Conservation (phyloP, 1,140 invertebrate species). For the Heliconius hermathena region DNA sequence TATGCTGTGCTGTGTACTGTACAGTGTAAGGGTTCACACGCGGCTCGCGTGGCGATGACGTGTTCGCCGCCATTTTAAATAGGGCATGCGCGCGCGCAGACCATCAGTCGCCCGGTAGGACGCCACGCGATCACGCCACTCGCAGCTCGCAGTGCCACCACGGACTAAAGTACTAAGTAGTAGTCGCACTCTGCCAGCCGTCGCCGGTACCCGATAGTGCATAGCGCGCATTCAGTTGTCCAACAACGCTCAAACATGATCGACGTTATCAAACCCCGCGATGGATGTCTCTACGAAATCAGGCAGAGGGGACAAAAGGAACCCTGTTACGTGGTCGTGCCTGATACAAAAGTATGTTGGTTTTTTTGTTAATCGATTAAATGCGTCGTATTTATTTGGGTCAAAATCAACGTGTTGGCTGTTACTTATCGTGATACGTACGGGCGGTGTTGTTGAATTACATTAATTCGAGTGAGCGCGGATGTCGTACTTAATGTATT, state of each 20-base stretch:
- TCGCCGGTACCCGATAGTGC: conserved; percentile 39
- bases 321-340: conserved; percentile 85
- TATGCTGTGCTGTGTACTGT: conserved; percentile 33
- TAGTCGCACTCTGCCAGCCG: conserved; percentile 47
- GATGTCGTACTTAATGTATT: neutral
- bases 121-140: conserved; percentile 48
- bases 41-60: conserved; percentile 71
- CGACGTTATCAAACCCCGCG: conserved; percentile 72
- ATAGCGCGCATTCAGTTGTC: conserved; percentile 46
- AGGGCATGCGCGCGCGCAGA: conserved; percentile 72
- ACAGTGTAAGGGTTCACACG: conserved; percentile 68
- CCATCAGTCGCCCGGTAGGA: conserved; percentile 76
- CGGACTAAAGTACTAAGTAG: neutral
- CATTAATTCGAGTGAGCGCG: conserved; percentile 3
- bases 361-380: conserved; percentile 6
- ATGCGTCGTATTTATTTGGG: conserved; percentile 23
- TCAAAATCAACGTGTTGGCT: conserved; percentile 23
- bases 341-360: conserved; percentile 83
- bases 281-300: conserved; percentile 84
- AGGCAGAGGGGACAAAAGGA: conserved; percentile 84
- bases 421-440: conserved; percentile 12
- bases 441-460: conserved; percentile 10
- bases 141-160: conserved; percentile 28
- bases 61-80: conserved; percentile 76
- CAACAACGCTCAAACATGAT: conserved; percentile 67